Evolutionary conservation across 2,888 invertebrate genomes (phyloP).

Genomic region (Polydrusus cervinus): DNA sequence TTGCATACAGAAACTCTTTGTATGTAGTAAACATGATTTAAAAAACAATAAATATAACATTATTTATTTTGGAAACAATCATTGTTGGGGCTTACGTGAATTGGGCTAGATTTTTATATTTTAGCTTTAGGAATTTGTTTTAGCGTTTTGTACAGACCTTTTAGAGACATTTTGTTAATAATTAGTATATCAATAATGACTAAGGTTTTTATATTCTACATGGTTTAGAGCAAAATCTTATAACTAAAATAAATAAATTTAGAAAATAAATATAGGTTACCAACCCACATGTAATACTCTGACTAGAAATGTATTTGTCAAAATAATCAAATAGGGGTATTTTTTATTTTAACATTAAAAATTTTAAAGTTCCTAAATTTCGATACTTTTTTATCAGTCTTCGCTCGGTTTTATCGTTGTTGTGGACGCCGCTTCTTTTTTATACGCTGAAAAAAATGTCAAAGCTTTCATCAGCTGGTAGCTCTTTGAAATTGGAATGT

Average conservation of each 20-base stretch:
- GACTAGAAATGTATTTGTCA: conserved; percentile 30
- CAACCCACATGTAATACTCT: conserved; percentile 21
- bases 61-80: too few species aligned
- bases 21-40: too few species aligned
- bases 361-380: neutral
- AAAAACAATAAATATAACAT: too few species aligned
- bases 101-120: too few species aligned
- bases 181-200: too few species aligned
- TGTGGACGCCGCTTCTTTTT: conserved; percentile 74
- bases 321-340: conserved; percentile 22
- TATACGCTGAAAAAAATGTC: conserved; percentile 90
- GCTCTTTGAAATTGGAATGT: conserved; percentile 92
- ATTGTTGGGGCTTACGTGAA: too few species aligned
- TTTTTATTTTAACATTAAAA: neutral
- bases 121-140: too few species aligned
- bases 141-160: too few species aligned
- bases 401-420: conserved; percentile 32
- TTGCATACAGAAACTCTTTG: too few species aligned
- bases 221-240: conserved; percentile 17
- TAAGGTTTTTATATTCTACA: neutral
- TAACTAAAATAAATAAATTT: conserved; percentile 37
- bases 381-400: conserved; percentile 27
- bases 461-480: conserved; percentile 93
- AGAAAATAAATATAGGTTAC: conserved; percentile 31
- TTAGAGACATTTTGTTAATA: too few species aligned